A percentile compares a stretch with the other conserved stretches of the same genome.
These are phyloP conservation scores for Crocidura indochinensis DNA, from an alignment of 2,797 vertebrate genomes.

Conservation along the genomic window DNA sequence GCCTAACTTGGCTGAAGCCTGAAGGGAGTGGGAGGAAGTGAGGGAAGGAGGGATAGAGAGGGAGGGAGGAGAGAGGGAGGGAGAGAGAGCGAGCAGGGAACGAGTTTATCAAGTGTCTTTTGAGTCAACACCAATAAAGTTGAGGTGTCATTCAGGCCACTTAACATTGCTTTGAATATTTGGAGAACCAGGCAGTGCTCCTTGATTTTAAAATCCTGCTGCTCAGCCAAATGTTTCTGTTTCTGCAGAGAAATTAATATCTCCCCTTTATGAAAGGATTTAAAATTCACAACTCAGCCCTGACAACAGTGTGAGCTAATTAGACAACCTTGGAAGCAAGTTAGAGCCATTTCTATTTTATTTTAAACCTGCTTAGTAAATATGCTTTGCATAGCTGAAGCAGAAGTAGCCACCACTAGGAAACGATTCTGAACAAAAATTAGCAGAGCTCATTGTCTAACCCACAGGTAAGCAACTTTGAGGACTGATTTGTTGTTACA, in stretches of 20 bases:
- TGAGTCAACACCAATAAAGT: neutral
- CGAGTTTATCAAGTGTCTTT: conserved; percentile 54
- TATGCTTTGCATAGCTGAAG: conserved; percentile 57
- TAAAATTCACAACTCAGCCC: conserved; percentile 79
- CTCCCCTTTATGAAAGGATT: conserved; percentile 70
- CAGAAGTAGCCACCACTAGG: conserved; percentile 55
- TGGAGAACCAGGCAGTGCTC: conserved; percentile 50
- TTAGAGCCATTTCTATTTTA: conserved; percentile 71
- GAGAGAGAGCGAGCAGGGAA: neutral
- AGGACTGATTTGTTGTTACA: conserved; percentile 72
- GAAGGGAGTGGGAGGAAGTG: too few species aligned
- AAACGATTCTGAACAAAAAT: conserved; percentile 78
- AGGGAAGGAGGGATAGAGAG: too few species aligned
- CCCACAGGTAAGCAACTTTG: conserved; percentile 71
- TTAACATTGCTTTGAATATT: conserved; percentile 50
- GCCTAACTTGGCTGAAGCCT: conserved; percentile 22
- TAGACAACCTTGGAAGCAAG: conserved; percentile 80
- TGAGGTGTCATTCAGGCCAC: conserved; percentile 27
- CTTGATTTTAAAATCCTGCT: conserved; percentile 69
- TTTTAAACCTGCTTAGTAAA: conserved; percentile 79
- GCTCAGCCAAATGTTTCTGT: conserved; percentile 65
- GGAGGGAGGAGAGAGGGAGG: too few species aligned
- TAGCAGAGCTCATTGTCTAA: conserved; percentile 68
- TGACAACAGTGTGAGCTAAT: conserved; percentile 79
- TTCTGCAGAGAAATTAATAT: conserved; percentile 71